phyloP scores from a whole-genome alignment of 2,797 vertebrate genomes.

The Anguilla marmorata region DNA sequence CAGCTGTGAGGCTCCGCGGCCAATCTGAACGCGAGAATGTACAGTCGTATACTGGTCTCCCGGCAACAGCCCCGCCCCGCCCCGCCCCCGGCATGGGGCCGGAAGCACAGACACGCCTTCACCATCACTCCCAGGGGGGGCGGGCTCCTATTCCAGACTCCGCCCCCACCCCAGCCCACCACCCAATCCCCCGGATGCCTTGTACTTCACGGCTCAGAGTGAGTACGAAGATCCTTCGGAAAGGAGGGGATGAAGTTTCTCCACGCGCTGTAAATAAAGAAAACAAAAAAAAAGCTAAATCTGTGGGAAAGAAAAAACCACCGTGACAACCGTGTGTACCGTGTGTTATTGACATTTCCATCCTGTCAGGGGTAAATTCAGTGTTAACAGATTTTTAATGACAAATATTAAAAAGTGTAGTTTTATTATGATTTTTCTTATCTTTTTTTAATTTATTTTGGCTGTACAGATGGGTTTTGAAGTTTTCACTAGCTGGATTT shows the following conservation, averaged over 20 bases:
- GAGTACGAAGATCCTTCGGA: conserved; percentile 60
- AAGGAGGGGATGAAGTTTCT: neutral
- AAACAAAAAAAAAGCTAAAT: neutral
- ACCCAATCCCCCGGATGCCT: conserved; percentile 29
- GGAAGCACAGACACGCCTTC: conserved; percentile 22
- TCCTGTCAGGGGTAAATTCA: conserved; percentile 33
- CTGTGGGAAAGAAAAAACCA: conserved; percentile 1
- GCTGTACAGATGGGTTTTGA: conserved; percentile 17
- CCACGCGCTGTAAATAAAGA: conserved; percentile 12
- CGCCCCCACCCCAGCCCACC: conserved; percentile 9
- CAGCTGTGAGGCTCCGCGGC: conserved; percentile 76
- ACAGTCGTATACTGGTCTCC: conserved; percentile 48
- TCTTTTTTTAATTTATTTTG: neutral
- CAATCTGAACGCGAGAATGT: conserved; percentile 27
- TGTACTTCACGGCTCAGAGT: conserved; percentile 37
- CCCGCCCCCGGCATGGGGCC: conserved; percentile 7
- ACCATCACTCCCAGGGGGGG: neutral
- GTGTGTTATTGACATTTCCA: conserved; percentile 34
- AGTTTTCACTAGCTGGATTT: conserved; percentile 31
- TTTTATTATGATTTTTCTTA: conserved; percentile 33
- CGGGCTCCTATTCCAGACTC: conserved; percentile 1
- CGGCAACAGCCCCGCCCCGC: conserved; percentile 16
- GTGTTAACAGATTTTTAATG: conserved; percentile 26
- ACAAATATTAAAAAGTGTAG: conserved; percentile 22
- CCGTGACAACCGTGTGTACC: conserved; percentile 30